phyloP scores from a whole-genome alignment of 2,113 vertebrate genomes.

The Mystacornis crossleyi region DNA sequence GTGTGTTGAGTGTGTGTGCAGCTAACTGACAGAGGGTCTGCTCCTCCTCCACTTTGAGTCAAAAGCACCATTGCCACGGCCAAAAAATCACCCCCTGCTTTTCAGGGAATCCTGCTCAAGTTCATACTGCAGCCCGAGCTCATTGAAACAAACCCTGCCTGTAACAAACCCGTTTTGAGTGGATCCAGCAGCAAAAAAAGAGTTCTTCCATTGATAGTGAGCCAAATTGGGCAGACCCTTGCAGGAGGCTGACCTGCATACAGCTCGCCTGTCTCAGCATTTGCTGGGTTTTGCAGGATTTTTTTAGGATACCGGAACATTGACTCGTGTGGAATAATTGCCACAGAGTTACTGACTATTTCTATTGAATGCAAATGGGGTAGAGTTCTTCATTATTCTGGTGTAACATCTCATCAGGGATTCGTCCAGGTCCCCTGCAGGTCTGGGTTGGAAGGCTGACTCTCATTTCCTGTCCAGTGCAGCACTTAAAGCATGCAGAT shows the following conservation, averaged over 20 bases:
- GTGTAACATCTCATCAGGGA: not conserved
- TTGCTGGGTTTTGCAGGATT: not conserved
- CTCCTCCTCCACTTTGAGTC: not conserved
- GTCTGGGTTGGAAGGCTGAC: not conserved
- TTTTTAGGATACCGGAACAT: not conserved
- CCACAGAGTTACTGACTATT: not conserved
- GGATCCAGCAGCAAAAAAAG: fast-evolving
- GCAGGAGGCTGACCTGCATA: not conserved
- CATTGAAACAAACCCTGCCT: not conserved
- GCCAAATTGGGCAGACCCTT: not conserved
- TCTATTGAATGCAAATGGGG: not conserved
- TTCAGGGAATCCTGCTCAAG: not conserved
- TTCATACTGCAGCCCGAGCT: not conserved
- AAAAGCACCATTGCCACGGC: not conserved
- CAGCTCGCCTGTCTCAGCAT: not conserved
- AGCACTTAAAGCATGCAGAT: not conserved
- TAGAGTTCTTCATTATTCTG: not conserved
- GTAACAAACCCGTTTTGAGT: fast-evolving
- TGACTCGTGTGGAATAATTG: not conserved
- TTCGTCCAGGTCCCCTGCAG: fast-evolving
- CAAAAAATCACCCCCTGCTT: not conserved
- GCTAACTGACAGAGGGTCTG: not conserved
- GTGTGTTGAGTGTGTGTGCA: not conserved
- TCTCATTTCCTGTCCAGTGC: not conserved
- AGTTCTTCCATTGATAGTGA: not conserved